Base-by-base conservation (phyloP, 1,140 invertebrate species). In the Cydia fagiglandana region DNA sequence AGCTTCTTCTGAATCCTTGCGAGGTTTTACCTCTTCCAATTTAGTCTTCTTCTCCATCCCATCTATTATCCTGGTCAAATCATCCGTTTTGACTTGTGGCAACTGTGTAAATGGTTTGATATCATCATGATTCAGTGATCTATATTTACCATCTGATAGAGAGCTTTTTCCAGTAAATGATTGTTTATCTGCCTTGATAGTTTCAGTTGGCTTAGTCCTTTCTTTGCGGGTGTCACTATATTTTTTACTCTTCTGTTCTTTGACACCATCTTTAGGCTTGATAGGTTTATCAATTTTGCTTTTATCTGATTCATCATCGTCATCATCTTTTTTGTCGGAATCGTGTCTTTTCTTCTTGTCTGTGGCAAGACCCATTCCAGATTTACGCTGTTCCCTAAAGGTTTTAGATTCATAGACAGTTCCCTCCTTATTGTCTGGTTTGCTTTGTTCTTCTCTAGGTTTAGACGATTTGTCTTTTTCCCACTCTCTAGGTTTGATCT, bases 31-130 rank as follows among this genome's bases (percentile, higher is more conserved):
- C 56, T 87, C 88, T 45, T 89, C 84, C 7, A 86, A 53, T 80
- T 90, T 91, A 2, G 82, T 78, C 79, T 89, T 92, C 75, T 81
- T 88, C 74, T 93, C 92, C 81, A 92, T 83, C 74, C 88, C 88
- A 66, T 93, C 91, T 70, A 93, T 91, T 7, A 93, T 81, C 84
- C 92, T 93, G 2, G 87, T 84, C 64, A 93, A 83, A 80, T 93
- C 90, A 80, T 93, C 90, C 74, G 88, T 91, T 79, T 93, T 93
- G 5, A 92, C 90, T 82, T 93, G 90, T 6, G 92, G 92, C 45
- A 93, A 80, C 82, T 93, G 91, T 38, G 92, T 93, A 45, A 93
- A 93, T 10, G 93, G 93, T 84, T 93, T 93, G 61, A 93, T 93
- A 75, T 93, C 91, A 78, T 92, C 91, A 83, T 92, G 84, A 77